These are phyloP conservation scores for Antheraea assamensis DNA, from an alignment of 2,888 invertebrate genomes.

Conservation along the genomic window DNA sequence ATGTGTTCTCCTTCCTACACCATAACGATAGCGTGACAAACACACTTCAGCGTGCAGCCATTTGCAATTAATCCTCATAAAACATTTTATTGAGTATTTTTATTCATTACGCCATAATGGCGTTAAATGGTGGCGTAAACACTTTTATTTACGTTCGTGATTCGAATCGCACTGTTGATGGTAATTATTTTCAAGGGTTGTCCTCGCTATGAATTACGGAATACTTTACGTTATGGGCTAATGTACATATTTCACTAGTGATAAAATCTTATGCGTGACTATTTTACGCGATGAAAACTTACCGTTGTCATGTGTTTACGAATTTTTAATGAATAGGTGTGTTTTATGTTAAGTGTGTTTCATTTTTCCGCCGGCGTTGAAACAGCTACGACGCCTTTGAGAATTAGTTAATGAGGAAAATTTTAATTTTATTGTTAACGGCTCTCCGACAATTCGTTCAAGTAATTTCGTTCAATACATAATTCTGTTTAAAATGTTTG, in stretches of 20 bases:
- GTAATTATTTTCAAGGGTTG: conserved; percentile 30
- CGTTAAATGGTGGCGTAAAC: conserved; percentile 65
- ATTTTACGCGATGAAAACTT: conserved; percentile 22
- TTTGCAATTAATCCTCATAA: conserved; percentile 65
- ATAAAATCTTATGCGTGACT: conserved; percentile 45
- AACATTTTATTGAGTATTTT: conserved; percentile 60
- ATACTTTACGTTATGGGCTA: conserved; percentile 37
- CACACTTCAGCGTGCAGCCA: conserved; percentile 32
- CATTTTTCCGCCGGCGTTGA: neutral
- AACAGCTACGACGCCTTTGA: conserved; percentile 1
- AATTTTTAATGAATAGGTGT: conserved; percentile 14
- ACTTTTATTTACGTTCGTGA: conserved; percentile 69
- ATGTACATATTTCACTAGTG: conserved; percentile 43
- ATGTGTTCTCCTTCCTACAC: neutral
- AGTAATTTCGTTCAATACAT: neutral
- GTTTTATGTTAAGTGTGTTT: conserved; percentile 7
- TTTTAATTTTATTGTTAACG: neutral
- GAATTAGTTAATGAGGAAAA: neutral
- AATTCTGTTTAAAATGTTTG: too few relatives aligned
- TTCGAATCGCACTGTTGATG: conserved; percentile 53
- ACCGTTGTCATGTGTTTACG: conserved; percentile 7
- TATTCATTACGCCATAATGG: conserved; percentile 70
- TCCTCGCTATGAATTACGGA: conserved; percentile 27
- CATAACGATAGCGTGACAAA: neutral
- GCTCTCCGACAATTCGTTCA: neutral